Evolutionary conservation across 2,888 invertebrate genomes (phyloP).

Genomic region (Bursaphelenchus okinawaensis): DNA sequence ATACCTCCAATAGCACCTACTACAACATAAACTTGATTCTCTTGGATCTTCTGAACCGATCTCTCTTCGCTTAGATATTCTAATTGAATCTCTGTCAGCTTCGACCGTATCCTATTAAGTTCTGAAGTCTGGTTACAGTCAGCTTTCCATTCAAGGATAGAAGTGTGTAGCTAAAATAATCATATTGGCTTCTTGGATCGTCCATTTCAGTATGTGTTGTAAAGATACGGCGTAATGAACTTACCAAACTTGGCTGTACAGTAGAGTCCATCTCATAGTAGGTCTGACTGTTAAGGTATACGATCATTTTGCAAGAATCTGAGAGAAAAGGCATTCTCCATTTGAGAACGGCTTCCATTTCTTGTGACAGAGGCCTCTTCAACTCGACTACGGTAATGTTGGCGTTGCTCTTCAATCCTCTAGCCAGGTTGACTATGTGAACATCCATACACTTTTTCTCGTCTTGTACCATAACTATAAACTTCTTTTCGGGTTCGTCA

Average conservation of each 20-base stretch:
- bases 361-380: slow-evolving; percentile 22
- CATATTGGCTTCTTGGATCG: too few relatives aligned
- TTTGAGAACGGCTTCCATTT: slow-evolving; percentile 25
- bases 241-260: neutral
- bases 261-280: slow-evolving; percentile 17
- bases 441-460: slow-evolving; percentile 11
- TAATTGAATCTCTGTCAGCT: slow-evolving; percentile 23
- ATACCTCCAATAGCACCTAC: slow-evolving; percentile 35
- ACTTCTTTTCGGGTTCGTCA: slow-evolving; percentile 16
- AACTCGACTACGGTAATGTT: slow-evolving; percentile 25
- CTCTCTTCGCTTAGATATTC: slow-evolving; percentile 33
- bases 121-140: slow-evolving; percentile 10
- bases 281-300: slow-evolving; percentile 23
- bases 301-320: slow-evolving; percentile 20
- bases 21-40: slow-evolving; percentile 28
- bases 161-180: slow-evolving; percentile 2
- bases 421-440: slow-evolving; percentile 16
- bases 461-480: slow-evolving; percentile 20
- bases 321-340: slow-evolving; percentile 24
- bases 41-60: slow-evolving; percentile 27
- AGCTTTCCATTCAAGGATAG: neutral
- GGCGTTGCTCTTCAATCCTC: slow-evolving; percentile 14
- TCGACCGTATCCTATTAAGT: slow-evolving; percentile 12
- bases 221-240: neutral
- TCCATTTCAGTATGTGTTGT: too few relatives aligned